Percentiles rank a stretch among this genome's conserved stretches.
Evolutionary conservation across 1,140 invertebrate genomes (phyloP).

Genomic region (Apis mellifera): Amel_HAv3.1 CM009931.2:19720001-19720500

Average conservation of each 20-base stretch:
- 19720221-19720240: too few species aligned
- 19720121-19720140: not conserved
- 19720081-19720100: slow-evolving; percentile 48
- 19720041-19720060: slow-evolving; percentile 80
- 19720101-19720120: slow-evolving; percentile 5
- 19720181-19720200: not conserved
- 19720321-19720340: not conserved
- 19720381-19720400: not conserved
- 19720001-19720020: slow-evolving; percentile 78
- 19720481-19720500: slow-evolving; percentile 58
- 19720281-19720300: too few species aligned
- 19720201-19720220: not conserved
- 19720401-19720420: slow-evolving; percentile 60
- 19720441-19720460: slow-evolving; percentile 45
- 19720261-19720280: rapidly evolving
- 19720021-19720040: slow-evolving; percentile 79
- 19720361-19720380: slow-evolving; percentile 22
- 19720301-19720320: not conserved
- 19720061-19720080: slow-evolving; percentile 78
- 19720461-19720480: slow-evolving; percentile 62
- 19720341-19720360: slow-evolving; percentile 49
- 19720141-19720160: slow-evolving; percentile 33
- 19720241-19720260: not conserved
- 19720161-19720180: too few species aligned
- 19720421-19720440: slow-evolving; percentile 61